These are phyloP conservation scores for Dasyornis broadbenti DNA, from an alignment of 2,113 vertebrate species.

Conservation along the genomic window DNA sequence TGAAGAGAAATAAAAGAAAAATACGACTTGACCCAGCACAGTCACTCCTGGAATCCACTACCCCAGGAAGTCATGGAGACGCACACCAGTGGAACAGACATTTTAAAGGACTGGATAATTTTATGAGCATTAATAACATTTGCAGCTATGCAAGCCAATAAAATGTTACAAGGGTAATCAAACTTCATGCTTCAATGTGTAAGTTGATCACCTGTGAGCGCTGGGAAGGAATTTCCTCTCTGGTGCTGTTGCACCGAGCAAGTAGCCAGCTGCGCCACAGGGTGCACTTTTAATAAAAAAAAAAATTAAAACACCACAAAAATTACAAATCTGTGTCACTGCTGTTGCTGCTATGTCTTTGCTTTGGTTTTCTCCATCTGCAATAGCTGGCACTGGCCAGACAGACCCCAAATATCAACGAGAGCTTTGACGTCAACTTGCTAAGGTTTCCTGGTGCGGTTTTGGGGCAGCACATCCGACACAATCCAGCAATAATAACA, in stretches of 20 bases:
- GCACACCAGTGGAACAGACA: slow-evolving; percentile 7
- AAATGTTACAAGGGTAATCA: slow-evolving; percentile 65
- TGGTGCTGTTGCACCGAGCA: not conserved
- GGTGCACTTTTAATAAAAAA: not conserved
- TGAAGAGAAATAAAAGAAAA: slow-evolving; percentile 38
- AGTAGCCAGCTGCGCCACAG: not conserved
- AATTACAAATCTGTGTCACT: not conserved
- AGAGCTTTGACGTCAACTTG: not conserved
- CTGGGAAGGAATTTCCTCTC: slow-evolving; percentile 55
- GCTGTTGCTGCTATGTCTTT: not conserved
- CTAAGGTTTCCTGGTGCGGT: not conserved
- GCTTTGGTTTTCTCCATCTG: not conserved
- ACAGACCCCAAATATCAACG: not conserved
- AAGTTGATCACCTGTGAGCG: slow-evolving; percentile 56
- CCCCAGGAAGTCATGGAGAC: slow-evolving; percentile 45
- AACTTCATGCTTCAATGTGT: slow-evolving; percentile 58
- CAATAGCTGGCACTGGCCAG: not conserved
- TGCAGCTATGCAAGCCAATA: slow-evolving; percentile 66
- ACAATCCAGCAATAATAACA: not conserved
- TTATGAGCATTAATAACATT: slow-evolving; percentile 70
- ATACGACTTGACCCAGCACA: not conserved
- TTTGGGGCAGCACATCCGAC: not conserved
- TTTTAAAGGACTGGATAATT: slow-evolving; percentile 62
- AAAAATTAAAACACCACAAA: not conserved
- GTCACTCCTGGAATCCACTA: slow-evolving; percentile 13